These are phyloP conservation scores for Macropus fuliginosus DNA, from an alignment of 2,797 vertebrate genomes.

Conservation along the genomic window DNA sequence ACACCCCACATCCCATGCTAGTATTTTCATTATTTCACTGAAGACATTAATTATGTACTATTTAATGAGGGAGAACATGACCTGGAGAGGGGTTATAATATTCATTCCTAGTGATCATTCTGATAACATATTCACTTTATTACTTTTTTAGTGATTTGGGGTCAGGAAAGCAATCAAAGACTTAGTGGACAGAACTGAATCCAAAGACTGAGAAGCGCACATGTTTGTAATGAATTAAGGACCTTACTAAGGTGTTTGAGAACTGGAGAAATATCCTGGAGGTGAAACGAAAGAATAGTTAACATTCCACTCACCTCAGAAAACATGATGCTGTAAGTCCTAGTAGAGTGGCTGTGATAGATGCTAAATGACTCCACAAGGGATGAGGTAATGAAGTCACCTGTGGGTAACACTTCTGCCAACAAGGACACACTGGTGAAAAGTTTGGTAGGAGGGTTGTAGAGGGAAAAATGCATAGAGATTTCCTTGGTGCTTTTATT, in stretches of 20 bases:
- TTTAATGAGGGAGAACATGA: background rate
- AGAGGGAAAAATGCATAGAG: conserved; percentile 85
- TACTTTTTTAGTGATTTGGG: background rate
- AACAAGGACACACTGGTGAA: conserved; percentile 85
- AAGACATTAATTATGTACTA: background rate
- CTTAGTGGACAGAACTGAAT: background rate
- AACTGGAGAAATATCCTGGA: background rate
- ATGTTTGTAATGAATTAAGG: no score
- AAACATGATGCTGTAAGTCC: conserved; percentile 78
- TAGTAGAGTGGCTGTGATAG: conserved; percentile 64
- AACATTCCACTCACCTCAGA: conserved; percentile 84
- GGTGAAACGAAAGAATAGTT: rapidly evolving
- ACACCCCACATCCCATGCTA: background rate
- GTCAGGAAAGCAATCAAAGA: background rate
- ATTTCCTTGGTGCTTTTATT: conserved; percentile 73
- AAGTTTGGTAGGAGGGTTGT: conserved; percentile 83
- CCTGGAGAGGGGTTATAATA: background rate
- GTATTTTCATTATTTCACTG: background rate
- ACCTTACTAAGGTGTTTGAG: background rate
- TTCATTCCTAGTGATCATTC: background rate
- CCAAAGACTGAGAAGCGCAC: background rate
- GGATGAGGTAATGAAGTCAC: conserved; percentile 79
- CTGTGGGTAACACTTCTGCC: conserved; percentile 59
- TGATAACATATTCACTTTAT: background rate
- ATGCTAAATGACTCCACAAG: conserved; percentile 84